Evolutionary conservation across 2,888 invertebrate genomes (phyloP).

Genomic region (Lasioglossum villosulum): DNA sequence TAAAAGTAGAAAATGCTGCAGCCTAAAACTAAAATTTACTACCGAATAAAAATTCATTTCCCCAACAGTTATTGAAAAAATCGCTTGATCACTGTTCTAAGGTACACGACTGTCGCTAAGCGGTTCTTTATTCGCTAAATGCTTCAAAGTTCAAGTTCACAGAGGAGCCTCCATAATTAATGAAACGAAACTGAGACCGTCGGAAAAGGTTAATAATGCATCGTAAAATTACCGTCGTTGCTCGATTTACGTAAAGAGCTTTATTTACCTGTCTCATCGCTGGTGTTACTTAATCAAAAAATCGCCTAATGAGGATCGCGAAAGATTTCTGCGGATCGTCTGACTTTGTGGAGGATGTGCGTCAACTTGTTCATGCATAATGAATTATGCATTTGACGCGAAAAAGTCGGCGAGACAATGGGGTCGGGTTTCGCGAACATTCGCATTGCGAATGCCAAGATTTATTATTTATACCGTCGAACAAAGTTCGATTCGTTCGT

Average conservation of each 20-base stretch:
- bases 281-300: not conserved
- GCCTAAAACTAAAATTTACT: not conserved
- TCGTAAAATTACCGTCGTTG: not conserved
- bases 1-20: not conserved
- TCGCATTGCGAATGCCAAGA: not conserved
- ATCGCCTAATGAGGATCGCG: not conserved
- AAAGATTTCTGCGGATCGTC: not conserved
- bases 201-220: not conserved
- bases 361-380: not conserved
- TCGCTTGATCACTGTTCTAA: not conserved
- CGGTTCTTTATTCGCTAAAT: not conserved
- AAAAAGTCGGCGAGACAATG: constrained; percentile 3
- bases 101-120: not conserved
- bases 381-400: constrained; percentile 1
- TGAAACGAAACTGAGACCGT: not conserved
- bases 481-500: constrained; percentile 70
- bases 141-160: not conserved
- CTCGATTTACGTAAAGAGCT: not conserved
- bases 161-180: not conserved
- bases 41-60: not conserved
- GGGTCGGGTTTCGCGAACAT: not conserved
- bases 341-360: not conserved
- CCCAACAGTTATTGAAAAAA: not conserved
- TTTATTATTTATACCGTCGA: constrained; percentile 59
- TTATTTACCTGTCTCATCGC: not conserved